Conservation (phyloP, 92 coral and sea anemone species). For the Parazoanthus atlanticus region DNA sequence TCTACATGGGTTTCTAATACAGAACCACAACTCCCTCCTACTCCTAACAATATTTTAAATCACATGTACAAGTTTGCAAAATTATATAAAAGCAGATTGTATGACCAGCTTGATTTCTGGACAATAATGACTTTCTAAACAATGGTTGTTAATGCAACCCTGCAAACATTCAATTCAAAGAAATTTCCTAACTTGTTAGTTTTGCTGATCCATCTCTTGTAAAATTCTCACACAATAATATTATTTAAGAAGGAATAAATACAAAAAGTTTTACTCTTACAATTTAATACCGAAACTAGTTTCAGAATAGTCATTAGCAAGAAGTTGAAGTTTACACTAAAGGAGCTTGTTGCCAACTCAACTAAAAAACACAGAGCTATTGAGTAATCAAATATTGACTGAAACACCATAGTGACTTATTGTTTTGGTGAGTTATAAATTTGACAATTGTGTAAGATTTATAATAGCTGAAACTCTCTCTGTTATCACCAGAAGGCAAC, state of each 20-base stretch:
- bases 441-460: background rate
- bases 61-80: too few species aligned
- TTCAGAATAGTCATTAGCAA: background rate
- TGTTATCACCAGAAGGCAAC: background rate
- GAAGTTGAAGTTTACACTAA: background rate
- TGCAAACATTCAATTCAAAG: too few species aligned
- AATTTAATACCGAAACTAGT: background rate
- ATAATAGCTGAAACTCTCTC: background rate
- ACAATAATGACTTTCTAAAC: too few species aligned
- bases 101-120: too few species aligned
- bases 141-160: too few species aligned
- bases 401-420: background rate
- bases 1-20: too few species aligned
- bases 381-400: slow-evolving; percentile 3
- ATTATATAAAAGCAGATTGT: too few species aligned
- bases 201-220: too few species aligned
- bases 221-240: too few species aligned
- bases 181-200: too few species aligned
- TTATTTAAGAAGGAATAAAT: background rate
- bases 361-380: background rate
- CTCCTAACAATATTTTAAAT: too few species aligned
- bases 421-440: background rate
- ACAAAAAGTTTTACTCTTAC: background rate
- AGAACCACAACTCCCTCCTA: too few species aligned
- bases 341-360: background rate